These are phyloP conservation scores for Oreochromis niloticus DNA, from an alignment of 2,113 vertebrate genomes.

Conservation along the genomic window DNA sequence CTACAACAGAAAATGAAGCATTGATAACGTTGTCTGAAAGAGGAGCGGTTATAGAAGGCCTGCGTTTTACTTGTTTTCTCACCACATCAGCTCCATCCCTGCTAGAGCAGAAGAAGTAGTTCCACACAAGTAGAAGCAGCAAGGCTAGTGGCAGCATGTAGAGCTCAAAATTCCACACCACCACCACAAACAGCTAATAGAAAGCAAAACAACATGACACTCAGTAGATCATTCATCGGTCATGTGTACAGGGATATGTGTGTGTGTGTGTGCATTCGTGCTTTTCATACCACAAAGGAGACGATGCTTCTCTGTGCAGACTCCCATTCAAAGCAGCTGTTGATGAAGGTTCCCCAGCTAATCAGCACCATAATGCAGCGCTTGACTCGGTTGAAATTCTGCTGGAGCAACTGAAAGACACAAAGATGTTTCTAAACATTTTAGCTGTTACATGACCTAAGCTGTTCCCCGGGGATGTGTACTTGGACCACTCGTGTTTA, in stretches of 20 bases:
- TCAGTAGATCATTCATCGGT: neutral
- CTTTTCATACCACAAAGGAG: conserved; percentile 84
- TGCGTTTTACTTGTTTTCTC: conserved; percentile 49
- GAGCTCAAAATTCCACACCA: conserved; percentile 94
- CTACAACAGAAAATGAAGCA: neutral
- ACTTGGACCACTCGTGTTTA: neutral
- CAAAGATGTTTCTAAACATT: neutral
- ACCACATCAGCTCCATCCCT: conserved; percentile 79
- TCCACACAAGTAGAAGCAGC: conserved; percentile 84
- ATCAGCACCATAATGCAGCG: conserved; percentile 85
- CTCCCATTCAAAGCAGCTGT: conserved; percentile 95
- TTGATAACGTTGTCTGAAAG: neutral
- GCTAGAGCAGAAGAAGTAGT: conserved; percentile 81
- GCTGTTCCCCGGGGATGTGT: neutral
- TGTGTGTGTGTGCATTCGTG: neutral
- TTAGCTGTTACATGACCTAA: neutral
- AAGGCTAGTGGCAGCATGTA: conserved; percentile 88
- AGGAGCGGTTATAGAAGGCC: neutral
- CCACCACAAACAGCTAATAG: conserved; percentile 84
- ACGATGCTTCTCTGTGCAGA: conserved; percentile 85
- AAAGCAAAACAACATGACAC: neutral
- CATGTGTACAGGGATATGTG: neutral
- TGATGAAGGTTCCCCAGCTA: conserved; percentile 80
- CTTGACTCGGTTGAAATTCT: conserved; percentile 88
- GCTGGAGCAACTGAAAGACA: conserved; percentile 78